Base-by-base conservation (phyloP, 92 coral and sea anemone genomes). In the Epizoanthus rinbou region DNA sequence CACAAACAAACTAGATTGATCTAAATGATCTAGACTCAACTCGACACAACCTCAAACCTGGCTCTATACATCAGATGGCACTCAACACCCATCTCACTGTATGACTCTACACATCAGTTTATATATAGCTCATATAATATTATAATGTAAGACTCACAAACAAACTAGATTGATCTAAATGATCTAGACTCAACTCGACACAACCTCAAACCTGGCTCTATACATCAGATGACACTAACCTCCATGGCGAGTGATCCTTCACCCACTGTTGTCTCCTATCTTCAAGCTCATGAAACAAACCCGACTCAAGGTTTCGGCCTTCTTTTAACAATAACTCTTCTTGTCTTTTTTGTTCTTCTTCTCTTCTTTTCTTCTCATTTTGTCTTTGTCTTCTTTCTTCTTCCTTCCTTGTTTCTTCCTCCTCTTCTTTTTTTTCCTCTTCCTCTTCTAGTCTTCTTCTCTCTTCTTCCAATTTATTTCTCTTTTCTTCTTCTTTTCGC, bases 201-300 rank as follows among this genome's bases (percentile, higher is more conserved):
- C 9, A 7, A 43, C 10, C 50, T 43, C 50, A 43, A 43, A 43
- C 10, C 50, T 43, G 50, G 50, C 10, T 43, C 50, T 41, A 41
- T 14, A 56, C 8, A 43, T 53, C 6, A 0, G 21, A 23, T 28
- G 33, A 4, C 25, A 79, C 56, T 52, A 83, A 97, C 99, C 95
- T 94, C 99, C 98, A 94, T 6, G 88, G 92, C 10, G 86, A 69
- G 64, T 94, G 97, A 21, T 88, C 90, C 79, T 85, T 87, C 13
- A 94, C 60, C 99, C 99, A 96, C 71, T 88, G 87, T 21, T 45
- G 85, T 85, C 99, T 83, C 39, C 79, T 70, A 31, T 67, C 82
- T 85, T 91, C 98, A 13, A 94, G 76, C 7, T 79, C 82, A 23
- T 53, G 35, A 39, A 73, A 74, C 82, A 88, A 76, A 28, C 79